phyloP scores from a whole-genome alignment of 2,888 invertebrate species.

The Leptopilina myrica region DNA sequence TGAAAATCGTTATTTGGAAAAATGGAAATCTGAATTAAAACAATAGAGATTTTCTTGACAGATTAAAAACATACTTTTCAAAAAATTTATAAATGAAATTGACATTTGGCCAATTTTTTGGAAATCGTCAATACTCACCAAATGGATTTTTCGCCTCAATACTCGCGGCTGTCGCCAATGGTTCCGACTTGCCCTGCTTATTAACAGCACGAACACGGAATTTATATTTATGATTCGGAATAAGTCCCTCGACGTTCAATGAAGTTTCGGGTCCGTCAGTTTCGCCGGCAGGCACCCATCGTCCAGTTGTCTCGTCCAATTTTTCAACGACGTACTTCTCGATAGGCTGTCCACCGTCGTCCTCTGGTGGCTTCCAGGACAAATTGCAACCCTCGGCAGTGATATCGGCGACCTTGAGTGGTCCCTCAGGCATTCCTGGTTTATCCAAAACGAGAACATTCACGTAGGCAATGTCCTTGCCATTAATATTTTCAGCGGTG shows the following conservation, averaged over 20 bases:
- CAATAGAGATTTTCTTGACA: no score
- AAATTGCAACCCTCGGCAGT: constrained; percentile 93
- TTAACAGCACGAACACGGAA: constrained; percentile 98
- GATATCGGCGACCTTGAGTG: constrained; percentile 92
- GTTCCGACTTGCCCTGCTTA: constrained; percentile 97
- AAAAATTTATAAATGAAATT: no score
- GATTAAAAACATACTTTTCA: no score
- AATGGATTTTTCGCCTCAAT: constrained; percentile 98
- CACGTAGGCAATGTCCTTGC: constrained; percentile 95
- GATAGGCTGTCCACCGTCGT: constrained; percentile 96
- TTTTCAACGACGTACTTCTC: constrained; percentile 97
- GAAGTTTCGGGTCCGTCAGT: constrained; percentile 90
- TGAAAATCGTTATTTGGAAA: no score
- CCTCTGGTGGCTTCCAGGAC: constrained; percentile 94
- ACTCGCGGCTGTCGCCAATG: constrained; percentile 90
- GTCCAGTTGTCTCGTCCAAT: constrained; percentile 94
- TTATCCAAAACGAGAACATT: constrained; percentile 93
- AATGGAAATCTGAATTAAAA: no score
- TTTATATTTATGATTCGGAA: constrained; percentile 97
- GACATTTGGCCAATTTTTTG: no score
- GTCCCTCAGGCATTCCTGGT: constrained; percentile 94
- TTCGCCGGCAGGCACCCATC: constrained; percentile 96
- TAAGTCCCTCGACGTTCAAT: constrained; percentile 89
- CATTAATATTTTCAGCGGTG: constrained; percentile 94
- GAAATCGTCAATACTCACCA: constrained; percentile 78